These are phyloP conservation scores for Coracopsis vasa DNA, from an alignment of 2,113 vertebrate species.

Conservation along the genomic window DNA sequence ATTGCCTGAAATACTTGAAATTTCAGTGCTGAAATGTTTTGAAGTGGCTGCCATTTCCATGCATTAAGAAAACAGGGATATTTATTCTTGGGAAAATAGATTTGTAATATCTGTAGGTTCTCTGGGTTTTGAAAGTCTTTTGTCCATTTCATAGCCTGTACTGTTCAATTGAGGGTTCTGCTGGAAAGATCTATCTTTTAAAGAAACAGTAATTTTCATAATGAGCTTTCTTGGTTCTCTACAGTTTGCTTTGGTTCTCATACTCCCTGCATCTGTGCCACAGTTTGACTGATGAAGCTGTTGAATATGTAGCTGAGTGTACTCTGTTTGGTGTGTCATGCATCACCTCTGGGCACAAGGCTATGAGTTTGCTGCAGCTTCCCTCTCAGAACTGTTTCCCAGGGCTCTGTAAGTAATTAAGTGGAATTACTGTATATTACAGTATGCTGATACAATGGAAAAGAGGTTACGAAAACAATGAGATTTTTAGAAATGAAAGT, in stretches of 20 bases:
- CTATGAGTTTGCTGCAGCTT: background rate
- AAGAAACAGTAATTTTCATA: background rate
- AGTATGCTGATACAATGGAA: background rate
- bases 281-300: background rate
- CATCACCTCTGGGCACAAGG: rapidly evolving
- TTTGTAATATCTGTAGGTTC: background rate
- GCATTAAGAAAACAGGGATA: background rate
- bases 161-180: background rate
- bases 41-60: background rate
- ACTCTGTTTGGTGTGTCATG: background rate
- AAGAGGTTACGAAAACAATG: background rate
- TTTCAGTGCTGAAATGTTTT: background rate
- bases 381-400: background rate
- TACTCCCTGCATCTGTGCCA: rapidly evolving
- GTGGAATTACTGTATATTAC: background rate
- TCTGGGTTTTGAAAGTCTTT: background rate
- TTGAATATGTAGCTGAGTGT: background rate
- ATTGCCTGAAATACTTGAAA: background rate
- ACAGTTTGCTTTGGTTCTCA: background rate
- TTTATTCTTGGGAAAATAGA: background rate
- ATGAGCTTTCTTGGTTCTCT: background rate
- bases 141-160: background rate
- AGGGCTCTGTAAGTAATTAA: background rate
- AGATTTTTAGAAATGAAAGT: background rate
- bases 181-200: background rate